Evolutionary conservation across 2,113 vertebrate species (phyloP), one percentile per base, ranked within the genome.

Genomic region (Corvus moneduloides): DNA sequence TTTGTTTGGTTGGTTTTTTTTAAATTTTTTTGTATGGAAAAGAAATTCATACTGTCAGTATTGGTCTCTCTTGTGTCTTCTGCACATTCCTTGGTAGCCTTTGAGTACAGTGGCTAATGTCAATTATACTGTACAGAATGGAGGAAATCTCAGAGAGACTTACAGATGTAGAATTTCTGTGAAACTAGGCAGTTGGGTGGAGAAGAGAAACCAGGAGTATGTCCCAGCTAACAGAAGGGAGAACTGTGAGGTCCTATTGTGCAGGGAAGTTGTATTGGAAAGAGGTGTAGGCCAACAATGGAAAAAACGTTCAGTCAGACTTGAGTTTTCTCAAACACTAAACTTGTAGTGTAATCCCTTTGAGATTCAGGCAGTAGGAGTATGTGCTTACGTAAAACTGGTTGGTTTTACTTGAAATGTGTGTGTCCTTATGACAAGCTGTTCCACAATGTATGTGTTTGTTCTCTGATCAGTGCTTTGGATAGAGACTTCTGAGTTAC

Each of bases 221-320:
- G 20, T 41, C 46, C 41, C 37, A 74, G 2, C 28, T 77, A 67
- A 54, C 12, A 35, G n/a, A 73, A 87, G 35, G 52, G 35, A 72
- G 52, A 33, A 59, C 7, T 33, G 7, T 27, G 28, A 77, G 4
- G 26, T 68, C 19, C 13, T 49, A 0, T 44, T 77, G 46, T 62
- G 18, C 21, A 35, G 46, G 35, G 20, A 54, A 51, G 35, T 59
- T 56, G 19, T 32, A 4, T 6, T 82, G 48, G 52, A 64, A 84
- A 51, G 51, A 68, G 14, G 33, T 11, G n/a, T 59, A 22, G 26
- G 21, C 10, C 7, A 76, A 2, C 20, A 13, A 0, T 10, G 26
- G 43, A 56, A 18, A 54, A 78, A 52, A 59, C 7, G 37, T 75
- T 64, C 12, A 23, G 23, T 54, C 71, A 69, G 32, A 32, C 30